Evolutionary conservation across 1,140 invertebrate genomes (phyloP), one percentile per base, ranked within the genome.

Genomic region (Bombyx mandarina): DNA sequence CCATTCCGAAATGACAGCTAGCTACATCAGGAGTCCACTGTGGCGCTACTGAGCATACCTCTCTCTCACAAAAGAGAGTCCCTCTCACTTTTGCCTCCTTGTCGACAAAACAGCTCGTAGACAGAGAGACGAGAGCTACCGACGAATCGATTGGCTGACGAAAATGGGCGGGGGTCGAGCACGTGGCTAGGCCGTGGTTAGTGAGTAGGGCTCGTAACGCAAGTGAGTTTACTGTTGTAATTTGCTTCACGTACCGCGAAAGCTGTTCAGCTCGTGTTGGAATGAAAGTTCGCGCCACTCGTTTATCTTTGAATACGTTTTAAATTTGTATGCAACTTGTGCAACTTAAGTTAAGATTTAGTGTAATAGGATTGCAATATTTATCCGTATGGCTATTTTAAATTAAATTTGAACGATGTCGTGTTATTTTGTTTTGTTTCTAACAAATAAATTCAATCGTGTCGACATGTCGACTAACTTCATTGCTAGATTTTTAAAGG

Each of bases 21-120:
- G 58, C 54, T 58, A 64, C 54, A 46, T 50, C 63, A 53, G 65
- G 56, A 54, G 59, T 66, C 50, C 57, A 57, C 60, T 70, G 74
- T 73, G 84, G 79, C 82, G 82, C 84, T 82, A 89, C 89, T 82
- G 79, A 74, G 64, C 67, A 67, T 44, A 63, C 64, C 67, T 66
- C 69, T 65, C 70, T 73, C 65, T 67, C 61, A 64, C 65, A 68
- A 80, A 80, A 82, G 76, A 56, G 63, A 63, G 62, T 59, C 61
- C 63, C 76, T 83, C 77, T 75, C 73, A 75, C 77, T 80, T 80
- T 79, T 77, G 72, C 71, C 26, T 75, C 79, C 76, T 62, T 48
- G 73, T 82, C 80, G 82, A 73, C 81, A 85, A 85, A 85, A 58
- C 76, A 81, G 82, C 49, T 62, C 69, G 35, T 54, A 62, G 75